Conservation (phyloP, 1,140 invertebrate species). For the Neodiprion pinetum region DNA sequence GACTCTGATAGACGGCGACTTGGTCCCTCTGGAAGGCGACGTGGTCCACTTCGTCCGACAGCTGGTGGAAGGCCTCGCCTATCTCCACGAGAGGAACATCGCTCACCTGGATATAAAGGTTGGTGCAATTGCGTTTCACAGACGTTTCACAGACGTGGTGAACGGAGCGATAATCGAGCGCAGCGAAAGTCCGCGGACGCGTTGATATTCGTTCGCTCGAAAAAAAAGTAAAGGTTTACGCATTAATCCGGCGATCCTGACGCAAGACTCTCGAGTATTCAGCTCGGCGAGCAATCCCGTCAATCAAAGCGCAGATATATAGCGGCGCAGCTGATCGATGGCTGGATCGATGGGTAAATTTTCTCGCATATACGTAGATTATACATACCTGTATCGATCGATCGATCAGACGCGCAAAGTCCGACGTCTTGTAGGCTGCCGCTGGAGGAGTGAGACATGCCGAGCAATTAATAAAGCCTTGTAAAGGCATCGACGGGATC, state of each 20-base stretch:
- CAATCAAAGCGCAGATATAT: too few species aligned
- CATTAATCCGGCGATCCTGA: too few species aligned
- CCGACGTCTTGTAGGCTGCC: neutral
- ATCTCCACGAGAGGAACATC: conserved; percentile 77
- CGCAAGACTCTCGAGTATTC: too few species aligned
- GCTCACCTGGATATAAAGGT: conserved; percentile 85
- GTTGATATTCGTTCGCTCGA: neutral
- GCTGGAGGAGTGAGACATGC: neutral
- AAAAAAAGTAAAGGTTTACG: neutral
- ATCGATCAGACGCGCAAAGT: conserved; percentile 3
- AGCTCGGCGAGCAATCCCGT: too few species aligned
- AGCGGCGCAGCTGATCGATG: too few species aligned
- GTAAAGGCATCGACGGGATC: neutral
- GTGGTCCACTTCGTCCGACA: conserved; percentile 74
- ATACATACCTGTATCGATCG: neutral
- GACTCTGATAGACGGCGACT: conserved; percentile 77
- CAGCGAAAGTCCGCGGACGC: neutral
- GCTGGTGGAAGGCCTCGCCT: conserved; percentile 74
- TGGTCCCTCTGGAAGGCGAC: conserved; percentile 74
- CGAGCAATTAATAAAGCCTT: conserved; percentile 4
- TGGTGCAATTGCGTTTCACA: conserved; percentile 35
- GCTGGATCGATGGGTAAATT: too few species aligned
- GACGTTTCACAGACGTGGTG: too few species aligned
- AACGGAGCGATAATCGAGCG: neutral
- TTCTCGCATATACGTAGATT: too few species aligned